These are phyloP conservation scores for Selene dorsalis DNA, from an alignment of 2,797 vertebrate species.

Conservation along the genomic window DNA sequence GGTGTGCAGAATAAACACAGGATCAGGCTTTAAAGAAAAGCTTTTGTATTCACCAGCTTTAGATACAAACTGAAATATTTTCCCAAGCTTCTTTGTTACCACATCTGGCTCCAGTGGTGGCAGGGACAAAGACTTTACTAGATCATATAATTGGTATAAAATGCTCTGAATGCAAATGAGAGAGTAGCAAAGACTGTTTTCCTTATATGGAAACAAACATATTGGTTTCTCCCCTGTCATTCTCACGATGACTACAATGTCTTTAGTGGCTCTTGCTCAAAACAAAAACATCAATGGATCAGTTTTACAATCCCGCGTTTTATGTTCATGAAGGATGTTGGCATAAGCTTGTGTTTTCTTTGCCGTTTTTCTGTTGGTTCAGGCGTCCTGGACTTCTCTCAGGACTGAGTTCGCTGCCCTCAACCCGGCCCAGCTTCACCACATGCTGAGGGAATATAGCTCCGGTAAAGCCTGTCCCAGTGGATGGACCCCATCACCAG, in stretches of 20 bases:
- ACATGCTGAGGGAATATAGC: conserved; percentile 85
- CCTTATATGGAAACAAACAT: conserved; percentile 21
- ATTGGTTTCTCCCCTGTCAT: conserved; percentile 38
- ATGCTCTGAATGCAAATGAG: conserved; percentile 51
- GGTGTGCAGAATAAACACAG: background rate
- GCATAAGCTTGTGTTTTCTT: background rate
- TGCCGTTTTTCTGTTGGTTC: conserved; percentile 19
- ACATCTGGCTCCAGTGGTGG: conserved; percentile 14
- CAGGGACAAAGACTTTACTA: conserved; percentile 16
- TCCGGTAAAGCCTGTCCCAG: conserved; percentile 68
- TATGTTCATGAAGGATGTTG: conserved; percentile 1
- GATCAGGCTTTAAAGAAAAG: background rate
- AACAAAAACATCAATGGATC: background rate
- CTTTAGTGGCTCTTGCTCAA: conserved; percentile 17
- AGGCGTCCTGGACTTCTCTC: conserved; percentile 84
- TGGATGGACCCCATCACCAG: conserved; percentile 75
- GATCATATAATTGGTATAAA: conserved; percentile 39
- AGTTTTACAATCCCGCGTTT: conserved; percentile 20
- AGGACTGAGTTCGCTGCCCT: conserved; percentile 80
- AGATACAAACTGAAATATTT: conserved; percentile 29
- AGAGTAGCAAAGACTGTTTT: conserved; percentile 35
- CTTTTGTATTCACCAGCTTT: background rate
- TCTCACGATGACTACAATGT: conserved; percentile 23
- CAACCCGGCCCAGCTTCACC: conserved; percentile 85
- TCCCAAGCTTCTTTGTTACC: conserved; percentile 51